Percentiles rank a stretch among this genome's conserved stretches.
Evolutionary conservation across 2,113 vertebrate species (phyloP).

Genomic region (Lepus americanus): DNA sequence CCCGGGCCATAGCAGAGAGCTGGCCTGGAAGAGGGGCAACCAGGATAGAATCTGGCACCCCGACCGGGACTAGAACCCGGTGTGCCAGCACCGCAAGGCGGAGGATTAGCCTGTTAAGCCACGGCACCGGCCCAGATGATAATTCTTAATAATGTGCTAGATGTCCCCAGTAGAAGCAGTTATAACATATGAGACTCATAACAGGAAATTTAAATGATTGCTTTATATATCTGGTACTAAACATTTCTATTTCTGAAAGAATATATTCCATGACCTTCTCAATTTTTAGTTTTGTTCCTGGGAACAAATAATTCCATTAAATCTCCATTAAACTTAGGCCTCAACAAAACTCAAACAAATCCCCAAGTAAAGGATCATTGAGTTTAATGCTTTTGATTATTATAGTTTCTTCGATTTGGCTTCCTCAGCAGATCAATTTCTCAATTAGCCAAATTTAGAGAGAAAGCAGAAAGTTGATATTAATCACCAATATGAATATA

Average conservation of each 20-base stretch:
- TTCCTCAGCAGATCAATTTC: conserved; percentile 62
- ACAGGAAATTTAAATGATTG: not conserved
- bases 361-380: not conserved
- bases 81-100: too few relatives aligned
- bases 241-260: conserved; percentile 9
- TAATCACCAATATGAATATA: conserved; percentile 56
- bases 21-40: too few relatives aligned
- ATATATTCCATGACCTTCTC: not conserved
- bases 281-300: conserved; percentile 59
- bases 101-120: too few relatives aligned
- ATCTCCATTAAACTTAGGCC: not conserved
- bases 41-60: too few relatives aligned
- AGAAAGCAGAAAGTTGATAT: conserved; percentile 40
- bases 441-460: conserved; percentile 63
- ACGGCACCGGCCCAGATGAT: not conserved
- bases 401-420: conserved; percentile 31
- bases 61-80: too few relatives aligned
- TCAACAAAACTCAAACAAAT: conserved; percentile 14
- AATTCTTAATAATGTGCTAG: not conserved
- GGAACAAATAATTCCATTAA: not conserved
- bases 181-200: not conserved
- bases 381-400: not conserved
- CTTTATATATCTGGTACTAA: not conserved
- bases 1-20: too few relatives aligned
- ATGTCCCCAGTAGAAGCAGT: not conserved